These are phyloP conservation scores for Cherax quadricarinatus DNA, from an alignment of 1,140 invertebrate genomes.

Conservation along the genomic window DNA sequence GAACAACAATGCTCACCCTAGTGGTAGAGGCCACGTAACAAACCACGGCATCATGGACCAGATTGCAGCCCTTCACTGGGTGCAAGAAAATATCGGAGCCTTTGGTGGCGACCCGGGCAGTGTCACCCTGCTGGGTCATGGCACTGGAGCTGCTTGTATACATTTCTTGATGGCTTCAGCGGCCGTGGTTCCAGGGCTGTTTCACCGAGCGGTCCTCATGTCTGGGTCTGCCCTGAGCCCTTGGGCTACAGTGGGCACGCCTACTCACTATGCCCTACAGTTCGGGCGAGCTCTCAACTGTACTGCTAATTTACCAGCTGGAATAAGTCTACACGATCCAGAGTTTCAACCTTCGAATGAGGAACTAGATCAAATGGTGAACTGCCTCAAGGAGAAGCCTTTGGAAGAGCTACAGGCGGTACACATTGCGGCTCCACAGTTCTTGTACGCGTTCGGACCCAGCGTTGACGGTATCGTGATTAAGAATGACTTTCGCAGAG, in stretches of 20 bases:
- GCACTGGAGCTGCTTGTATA: constrained; percentile 94
- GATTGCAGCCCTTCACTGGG: constrained; percentile 90
- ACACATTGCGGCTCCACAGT: constrained; percentile 75
- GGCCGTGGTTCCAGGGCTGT: constrained; percentile 89
- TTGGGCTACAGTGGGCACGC: constrained; percentile 83
- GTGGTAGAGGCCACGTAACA: constrained; percentile 87
- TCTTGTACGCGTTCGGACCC: constrained; percentile 86
- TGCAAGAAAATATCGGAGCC: constrained; percentile 81
- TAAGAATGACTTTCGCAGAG: constrained; percentile 78
- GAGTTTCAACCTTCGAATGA: constrained; percentile 51
- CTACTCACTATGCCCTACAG: constrained; percentile 85
- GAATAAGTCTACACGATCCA: background rate
- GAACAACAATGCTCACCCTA: constrained; percentile 88
- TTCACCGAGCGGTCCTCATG: constrained; percentile 83
- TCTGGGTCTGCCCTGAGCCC: constrained; percentile 83
- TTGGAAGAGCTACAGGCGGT: constrained; percentile 71
- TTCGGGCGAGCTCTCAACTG: constrained; percentile 81
- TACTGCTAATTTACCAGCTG: constrained; percentile 34
- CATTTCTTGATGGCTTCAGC: constrained; percentile 95
- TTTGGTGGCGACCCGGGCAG: constrained; percentile 82
- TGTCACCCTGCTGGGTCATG: constrained; percentile 95
- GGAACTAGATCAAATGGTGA: constrained; percentile 72
- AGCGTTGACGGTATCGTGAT: constrained; percentile 90
- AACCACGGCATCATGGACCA: constrained; percentile 95
- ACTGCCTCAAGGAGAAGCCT: constrained; percentile 72